Evolutionary conservation across 1,140 invertebrate genomes (phyloP), one percentile per base, ranked within the genome.

Genomic region (Dinoponera quadriceps): DNA sequence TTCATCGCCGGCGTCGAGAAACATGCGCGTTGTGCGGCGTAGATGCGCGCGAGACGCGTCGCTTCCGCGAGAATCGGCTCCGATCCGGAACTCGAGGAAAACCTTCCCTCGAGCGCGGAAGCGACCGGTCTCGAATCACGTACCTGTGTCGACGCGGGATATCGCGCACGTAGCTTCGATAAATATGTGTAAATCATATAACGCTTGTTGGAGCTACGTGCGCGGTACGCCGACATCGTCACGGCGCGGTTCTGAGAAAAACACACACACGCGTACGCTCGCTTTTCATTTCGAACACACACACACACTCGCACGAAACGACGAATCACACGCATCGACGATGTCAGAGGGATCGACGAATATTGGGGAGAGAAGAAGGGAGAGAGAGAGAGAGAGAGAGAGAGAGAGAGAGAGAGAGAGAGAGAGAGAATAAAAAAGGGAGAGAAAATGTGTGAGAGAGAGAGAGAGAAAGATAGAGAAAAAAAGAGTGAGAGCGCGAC

Each of bases 61-160:
- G 27, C 20, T 77, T 66, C 44, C 29, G 60, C 62, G 62, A 27
- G 44, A 51, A 9, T 16, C 16, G 27, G 11, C 18, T 9, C 27
- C 5, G 29, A 14, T 63, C 29, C 5, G 29, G 29, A 33, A 33
- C 29, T 33, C 29, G n/a, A n/a, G n/a, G n/a, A n/a, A n/a, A n/a
- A n/a, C n/a, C n/a, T n/a, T n/a, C n/a, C n/a, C n/a, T 3, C 3
- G 18, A 18, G 13, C 25, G 73, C 33, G 49, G 13, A 78, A 68
- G 25, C 51, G 51, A 80, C n/a, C 63, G 49, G 18, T 57, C 29
- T 78, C n/a, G 75, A 29, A 80, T 55, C 63, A 18, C 20, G 18
- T 44, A 33, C 27, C 65, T 22, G 20, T n/a, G n/a, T n/a, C n/a
- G n/a, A n/a, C n/a, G n/a, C n/a, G n/a, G 38, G 7, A 44, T 7